A percentile compares a stretch with the other conserved stretches of the same genome.
Evolutionary conservation across 2,113 vertebrate genomes (phyloP).

Genomic region (Reinhardtius hippoglossoides): DNA sequence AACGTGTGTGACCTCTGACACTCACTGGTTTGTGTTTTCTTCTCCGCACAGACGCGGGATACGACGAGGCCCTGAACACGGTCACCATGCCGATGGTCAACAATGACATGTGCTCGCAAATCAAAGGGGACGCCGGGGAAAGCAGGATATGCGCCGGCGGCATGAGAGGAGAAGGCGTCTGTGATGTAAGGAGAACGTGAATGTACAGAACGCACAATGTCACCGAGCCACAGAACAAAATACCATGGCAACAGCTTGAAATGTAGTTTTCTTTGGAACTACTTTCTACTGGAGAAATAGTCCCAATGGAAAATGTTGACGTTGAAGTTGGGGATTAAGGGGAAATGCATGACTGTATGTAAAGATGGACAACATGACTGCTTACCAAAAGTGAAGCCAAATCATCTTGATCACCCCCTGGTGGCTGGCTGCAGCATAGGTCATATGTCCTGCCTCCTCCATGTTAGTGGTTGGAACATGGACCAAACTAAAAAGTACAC

Average conservation of each 20-base stretch:
- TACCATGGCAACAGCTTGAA: not conserved
- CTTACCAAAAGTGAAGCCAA: not conserved
- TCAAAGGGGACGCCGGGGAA: slow-evolving; percentile 89
- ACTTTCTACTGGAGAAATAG: not conserved
- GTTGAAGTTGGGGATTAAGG: no score
- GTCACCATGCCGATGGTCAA: slow-evolving; percentile 90
- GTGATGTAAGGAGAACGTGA: slow-evolving; percentile 87
- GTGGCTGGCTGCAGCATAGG: no score
- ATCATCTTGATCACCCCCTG: no score
- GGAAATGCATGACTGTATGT: not conserved
- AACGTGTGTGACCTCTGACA: not conserved
- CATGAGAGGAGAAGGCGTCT: slow-evolving; percentile 89
- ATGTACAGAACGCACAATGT: not conserved
- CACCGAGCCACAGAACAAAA: not conserved
- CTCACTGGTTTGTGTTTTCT: not conserved
- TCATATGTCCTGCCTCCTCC: not conserved
- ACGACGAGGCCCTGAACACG: slow-evolving; percentile 87
- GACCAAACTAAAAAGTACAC: not conserved
- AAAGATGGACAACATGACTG: not conserved
- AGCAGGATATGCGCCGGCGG: slow-evolving; percentile 94
- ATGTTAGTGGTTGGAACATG: not conserved
- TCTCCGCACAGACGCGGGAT: slow-evolving; percentile 82
- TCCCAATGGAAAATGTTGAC: not conserved
- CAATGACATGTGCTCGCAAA: slow-evolving; percentile 89
- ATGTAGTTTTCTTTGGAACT: not conserved